Percentiles rank a stretch among this genome's conserved stretches.
phyloP scores from a whole-genome alignment of 2,113 vertebrate species.

The Siniperca knerii region DNA sequence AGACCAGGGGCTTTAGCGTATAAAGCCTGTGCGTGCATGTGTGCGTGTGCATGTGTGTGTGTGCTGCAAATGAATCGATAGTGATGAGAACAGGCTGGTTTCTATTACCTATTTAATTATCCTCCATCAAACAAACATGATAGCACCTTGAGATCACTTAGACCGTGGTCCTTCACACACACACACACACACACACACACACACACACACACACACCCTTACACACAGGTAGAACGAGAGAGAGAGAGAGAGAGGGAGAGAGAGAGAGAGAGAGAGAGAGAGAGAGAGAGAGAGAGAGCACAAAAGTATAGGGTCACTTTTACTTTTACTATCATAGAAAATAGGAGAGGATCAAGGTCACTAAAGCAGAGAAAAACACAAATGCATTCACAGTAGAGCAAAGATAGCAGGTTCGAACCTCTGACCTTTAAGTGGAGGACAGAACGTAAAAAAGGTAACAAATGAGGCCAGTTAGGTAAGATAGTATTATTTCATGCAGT shows the following conservation, averaged over 20 bases:
- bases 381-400: neutral
- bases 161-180: constrained; percentile 21
- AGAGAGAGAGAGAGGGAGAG: neutral
- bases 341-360: constrained; percentile 36
- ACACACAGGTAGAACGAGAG: neutral
- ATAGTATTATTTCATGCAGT: constrained; percentile 6
- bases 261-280: too few relatives aligned
- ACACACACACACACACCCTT: neutral
- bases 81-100: constrained; percentile 72
- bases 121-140: constrained; percentile 84
- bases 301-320: neutral
- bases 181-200: constrained; percentile 7
- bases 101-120: constrained; percentile 84
- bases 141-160: constrained; percentile 76
- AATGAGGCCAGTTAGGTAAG: constrained; percentile 22
- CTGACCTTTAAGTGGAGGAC: constrained; percentile 8
- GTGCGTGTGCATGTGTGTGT: constrained; percentile 11
- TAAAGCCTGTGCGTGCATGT: neutral
- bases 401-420: constrained; percentile 28
- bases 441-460: constrained; percentile 2
- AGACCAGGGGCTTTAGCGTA: constrained; percentile 48
- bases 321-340: neutral
- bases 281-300: neutral
- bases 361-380: neutral
- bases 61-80: constrained; percentile 70